phyloP scores from a whole-genome alignment of 2,888 invertebrate species.

The Lithophane socia region DNA sequence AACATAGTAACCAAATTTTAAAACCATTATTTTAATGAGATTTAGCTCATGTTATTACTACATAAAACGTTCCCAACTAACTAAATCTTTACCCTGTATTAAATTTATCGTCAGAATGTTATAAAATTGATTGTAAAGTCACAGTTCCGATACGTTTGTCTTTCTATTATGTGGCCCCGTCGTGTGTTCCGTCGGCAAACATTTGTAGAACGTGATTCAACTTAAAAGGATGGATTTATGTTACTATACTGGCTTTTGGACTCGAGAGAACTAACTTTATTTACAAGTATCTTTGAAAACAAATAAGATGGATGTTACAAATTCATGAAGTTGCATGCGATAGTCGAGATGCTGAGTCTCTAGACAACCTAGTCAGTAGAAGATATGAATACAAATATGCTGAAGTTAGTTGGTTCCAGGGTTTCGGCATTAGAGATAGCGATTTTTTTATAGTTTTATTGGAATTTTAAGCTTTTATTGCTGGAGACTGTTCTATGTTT shows the following conservation, averaged over 20 bases:
- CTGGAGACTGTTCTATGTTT: neutral
- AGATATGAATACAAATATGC: constrained; percentile 68
- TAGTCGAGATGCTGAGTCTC: constrained; percentile 64
- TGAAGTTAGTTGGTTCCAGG: constrained; percentile 38
- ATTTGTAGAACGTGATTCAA: constrained; percentile 87
- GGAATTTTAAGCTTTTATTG: constrained; percentile 30
- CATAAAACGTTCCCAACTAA: neutral
- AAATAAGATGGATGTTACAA: constrained; percentile 78
- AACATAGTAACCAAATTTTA: constrained; percentile 13
- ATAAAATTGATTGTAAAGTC: constrained; percentile 75
- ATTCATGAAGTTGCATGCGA: constrained; percentile 77
- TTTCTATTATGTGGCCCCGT: constrained; percentile 80
- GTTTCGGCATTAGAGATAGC: constrained; percentile 37
- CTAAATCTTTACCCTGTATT: neutral
- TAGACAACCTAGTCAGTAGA: constrained; percentile 60
- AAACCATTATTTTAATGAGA: constrained; percentile 11
- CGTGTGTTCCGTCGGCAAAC: constrained; percentile 83
- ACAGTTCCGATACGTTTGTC: constrained; percentile 82
- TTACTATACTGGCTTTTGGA: constrained; percentile 78
- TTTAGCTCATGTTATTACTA: neutral
- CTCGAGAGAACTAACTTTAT: constrained; percentile 79
- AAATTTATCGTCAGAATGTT: constrained; percentile 34
- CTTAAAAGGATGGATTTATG: constrained; percentile 84
- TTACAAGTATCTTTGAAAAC: constrained; percentile 78
- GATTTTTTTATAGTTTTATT: constrained; percentile 50